Evolutionary conservation across 2,113 vertebrate species (phyloP).

Genomic region (Hippotragus niger): DNA sequence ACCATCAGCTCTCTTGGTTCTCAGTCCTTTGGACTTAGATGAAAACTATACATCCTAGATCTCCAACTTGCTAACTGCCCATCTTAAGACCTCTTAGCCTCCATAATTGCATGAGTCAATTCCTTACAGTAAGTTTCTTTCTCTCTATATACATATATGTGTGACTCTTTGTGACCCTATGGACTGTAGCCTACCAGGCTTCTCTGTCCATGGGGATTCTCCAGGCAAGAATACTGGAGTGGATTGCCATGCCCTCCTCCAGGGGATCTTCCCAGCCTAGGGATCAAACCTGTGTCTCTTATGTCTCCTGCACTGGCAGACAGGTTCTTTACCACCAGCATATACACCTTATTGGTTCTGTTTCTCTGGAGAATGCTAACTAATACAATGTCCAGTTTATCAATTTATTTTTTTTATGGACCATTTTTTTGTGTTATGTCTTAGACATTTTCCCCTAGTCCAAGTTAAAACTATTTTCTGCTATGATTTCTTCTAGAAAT

Average conservation of each 20-base stretch:
- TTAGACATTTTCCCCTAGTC: background rate
- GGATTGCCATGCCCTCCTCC: background rate
- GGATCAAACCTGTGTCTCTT: background rate
- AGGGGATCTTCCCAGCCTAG: background rate
- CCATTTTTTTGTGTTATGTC: background rate
- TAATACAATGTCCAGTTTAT: background rate
- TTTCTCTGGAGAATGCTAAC: background rate
- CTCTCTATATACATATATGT: background rate
- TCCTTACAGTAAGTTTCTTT: background rate
- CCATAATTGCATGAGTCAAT: background rate
- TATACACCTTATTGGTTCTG: background rate
- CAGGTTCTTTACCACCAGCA: background rate
- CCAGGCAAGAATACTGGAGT: background rate
- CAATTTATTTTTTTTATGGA: background rate
- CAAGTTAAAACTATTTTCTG: background rate
- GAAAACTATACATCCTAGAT: background rate
- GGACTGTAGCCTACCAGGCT: background rate
- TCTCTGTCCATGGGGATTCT: background rate
- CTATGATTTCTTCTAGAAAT: background rate
- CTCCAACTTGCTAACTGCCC: background rate
- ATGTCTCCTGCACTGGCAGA: background rate
- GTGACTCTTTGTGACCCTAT: background rate
- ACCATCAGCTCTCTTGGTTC: background rate
- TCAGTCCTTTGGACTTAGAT: background rate
- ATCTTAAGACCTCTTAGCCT: background rate